A percentile compares a stretch with the other conserved stretches of the same genome.
These are phyloP conservation scores for Amyelois transitella DNA, from an alignment of 1,140 invertebrate species.

Conservation along the genomic window DNA sequence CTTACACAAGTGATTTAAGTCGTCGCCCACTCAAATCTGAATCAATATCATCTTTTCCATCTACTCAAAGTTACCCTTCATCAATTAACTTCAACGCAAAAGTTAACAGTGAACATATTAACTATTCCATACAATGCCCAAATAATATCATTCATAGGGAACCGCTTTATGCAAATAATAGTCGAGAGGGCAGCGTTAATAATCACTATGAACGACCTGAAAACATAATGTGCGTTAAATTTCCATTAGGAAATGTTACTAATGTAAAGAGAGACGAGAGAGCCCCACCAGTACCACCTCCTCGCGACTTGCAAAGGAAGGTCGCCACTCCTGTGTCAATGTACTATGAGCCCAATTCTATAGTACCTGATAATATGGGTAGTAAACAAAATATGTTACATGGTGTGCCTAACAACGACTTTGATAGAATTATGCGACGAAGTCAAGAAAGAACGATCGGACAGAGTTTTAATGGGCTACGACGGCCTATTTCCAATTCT, in stretches of 20 bases:
- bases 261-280: constrained; percentile 60
- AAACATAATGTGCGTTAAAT: constrained; percentile 68
- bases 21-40: constrained; percentile 59
- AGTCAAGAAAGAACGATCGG: constrained; percentile 56
- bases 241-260: constrained; percentile 66
- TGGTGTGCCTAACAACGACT: constrained; percentile 65
- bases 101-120: constrained; percentile 73
- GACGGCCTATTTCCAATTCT: constrained; percentile 72
- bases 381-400: constrained; percentile 38
- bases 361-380: constrained; percentile 35
- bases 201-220: constrained; percentile 56
- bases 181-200: constrained; percentile 49
- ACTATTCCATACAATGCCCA: constrained; percentile 68
- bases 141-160: constrained; percentile 52
- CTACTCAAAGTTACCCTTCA: constrained; percentile 69
- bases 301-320: constrained; percentile 79
- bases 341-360: constrained; percentile 66
- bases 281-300: constrained; percentile 80
- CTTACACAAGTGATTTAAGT: constrained; percentile 42
- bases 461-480: constrained; percentile 49
- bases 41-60: constrained; percentile 70
- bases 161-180: constrained; percentile 48
- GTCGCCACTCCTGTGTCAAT: constrained; percentile 69
- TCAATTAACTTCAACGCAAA: constrained; percentile 73
- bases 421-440: constrained; percentile 66